Percentiles rank a stretch among this genome's conserved stretches.
Evolutionary conservation across 2,797 vertebrate species (phyloP).

Genomic region (Mareca strepera): DNA sequence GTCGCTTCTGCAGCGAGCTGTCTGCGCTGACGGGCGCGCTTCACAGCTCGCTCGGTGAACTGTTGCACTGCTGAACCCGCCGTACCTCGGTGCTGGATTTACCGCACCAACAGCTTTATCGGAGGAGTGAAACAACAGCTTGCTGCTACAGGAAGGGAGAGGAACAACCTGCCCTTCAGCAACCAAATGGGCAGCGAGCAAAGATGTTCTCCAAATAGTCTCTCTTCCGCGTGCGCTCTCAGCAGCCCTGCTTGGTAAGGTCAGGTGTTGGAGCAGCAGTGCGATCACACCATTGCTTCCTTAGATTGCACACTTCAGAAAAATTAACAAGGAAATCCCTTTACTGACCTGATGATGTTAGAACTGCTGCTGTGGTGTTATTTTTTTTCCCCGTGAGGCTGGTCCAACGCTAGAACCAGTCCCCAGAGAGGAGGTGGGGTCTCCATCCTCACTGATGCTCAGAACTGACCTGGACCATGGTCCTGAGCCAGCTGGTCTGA

Average conservation of each 20-base stretch:
- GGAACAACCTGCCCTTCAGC: neutral
- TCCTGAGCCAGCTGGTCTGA: neutral
- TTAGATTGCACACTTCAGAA: neutral
- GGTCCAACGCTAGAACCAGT: neutral
- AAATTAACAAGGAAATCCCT: neutral
- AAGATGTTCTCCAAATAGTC: neutral
- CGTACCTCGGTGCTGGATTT: neutral
- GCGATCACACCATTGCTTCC: neutral
- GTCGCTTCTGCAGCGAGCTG: neutral
- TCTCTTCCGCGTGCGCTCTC: neutral
- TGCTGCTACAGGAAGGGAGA: neutral
- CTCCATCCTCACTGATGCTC: neutral
- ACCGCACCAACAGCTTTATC: neutral
- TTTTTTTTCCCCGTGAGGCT: fast-evolving
- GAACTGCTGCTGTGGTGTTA: neutral
- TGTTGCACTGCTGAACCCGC: slow-evolving; percentile 6
- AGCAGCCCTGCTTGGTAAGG: neutral
- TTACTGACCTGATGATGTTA: neutral
- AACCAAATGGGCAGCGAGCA: neutral
- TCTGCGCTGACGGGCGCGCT: neutral
- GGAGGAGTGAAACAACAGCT: slow-evolving; percentile 36
- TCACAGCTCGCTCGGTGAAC: neutral
- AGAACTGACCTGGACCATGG: neutral
- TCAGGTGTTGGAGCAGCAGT: neutral
- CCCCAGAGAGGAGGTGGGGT: neutral